These are phyloP conservation scores for Camponotus floridanus DNA, from an alignment of 1,140 invertebrate species.

Conservation along the genomic window DNA sequence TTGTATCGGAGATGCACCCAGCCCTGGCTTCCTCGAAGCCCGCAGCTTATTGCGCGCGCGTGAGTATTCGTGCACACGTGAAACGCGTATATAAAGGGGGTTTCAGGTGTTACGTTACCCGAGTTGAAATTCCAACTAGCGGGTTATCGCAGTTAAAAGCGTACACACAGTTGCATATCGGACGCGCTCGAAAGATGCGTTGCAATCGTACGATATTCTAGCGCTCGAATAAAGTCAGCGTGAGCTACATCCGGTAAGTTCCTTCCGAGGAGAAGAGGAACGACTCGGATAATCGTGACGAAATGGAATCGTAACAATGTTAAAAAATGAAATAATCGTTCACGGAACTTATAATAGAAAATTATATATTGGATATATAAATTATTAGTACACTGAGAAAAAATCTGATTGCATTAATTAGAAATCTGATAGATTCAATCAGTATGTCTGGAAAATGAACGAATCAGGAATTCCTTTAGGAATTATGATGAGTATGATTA, in stretches of 20 bases:
- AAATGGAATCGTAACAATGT: background rate
- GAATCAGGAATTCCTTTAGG: no score
- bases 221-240: conserved; percentile 14
- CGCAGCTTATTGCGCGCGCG: conserved; percentile 31
- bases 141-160: conserved; percentile 64
- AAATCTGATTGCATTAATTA: no score
- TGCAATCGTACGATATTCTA: background rate
- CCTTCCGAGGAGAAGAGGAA: background rate
- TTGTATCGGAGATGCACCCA: conserved; percentile 23
- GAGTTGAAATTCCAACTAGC: conserved; percentile 52
- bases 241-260: conserved; percentile 19
- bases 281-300: background rate
- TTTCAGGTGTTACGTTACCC: conserved; percentile 70
- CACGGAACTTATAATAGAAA: background rate
- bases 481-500: no score
- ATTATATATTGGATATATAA: background rate
- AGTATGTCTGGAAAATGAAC: no score
- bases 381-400: no score
- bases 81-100: conserved; percentile 11
- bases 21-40: conserved; percentile 28
- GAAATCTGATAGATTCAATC: no score
- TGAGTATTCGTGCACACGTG: conserved; percentile 22
- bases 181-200: background rate
- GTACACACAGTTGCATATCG: background rate
- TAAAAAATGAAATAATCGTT: conserved; percentile 10